Conservation (phyloP, 2,888 invertebrate genomes). For the Limnephilus marmoratus region DNA sequence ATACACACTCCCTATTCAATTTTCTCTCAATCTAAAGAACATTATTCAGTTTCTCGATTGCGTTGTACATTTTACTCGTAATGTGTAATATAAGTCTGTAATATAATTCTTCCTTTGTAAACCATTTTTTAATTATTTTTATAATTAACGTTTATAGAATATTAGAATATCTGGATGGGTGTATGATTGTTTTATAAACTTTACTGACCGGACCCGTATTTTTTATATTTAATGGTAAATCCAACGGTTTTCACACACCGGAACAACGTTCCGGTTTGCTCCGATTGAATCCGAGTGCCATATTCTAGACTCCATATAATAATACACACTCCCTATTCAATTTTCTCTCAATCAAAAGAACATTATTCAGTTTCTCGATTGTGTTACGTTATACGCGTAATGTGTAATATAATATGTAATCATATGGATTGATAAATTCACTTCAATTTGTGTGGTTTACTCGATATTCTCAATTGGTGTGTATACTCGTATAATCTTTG, state of each 20-base stretch:
- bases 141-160: no score
- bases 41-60: conserved; percentile 10
- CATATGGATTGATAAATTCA: not conserved
- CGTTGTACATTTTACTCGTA: not conserved
- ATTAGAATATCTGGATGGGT: no score
- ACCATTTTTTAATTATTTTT: no score
- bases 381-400: not conserved
- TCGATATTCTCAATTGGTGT: not conserved
- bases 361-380: conserved; percentile 19
- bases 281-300: not conserved
- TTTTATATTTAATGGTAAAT: not conserved
- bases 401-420: not conserved
- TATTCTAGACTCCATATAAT: not conserved
- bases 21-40: not conserved
- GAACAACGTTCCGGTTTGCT: not conserved
- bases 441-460: not conserved
- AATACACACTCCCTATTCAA: not conserved
- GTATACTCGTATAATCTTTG: not conserved
- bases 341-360: not conserved
- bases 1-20: conserved; percentile 2
- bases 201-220: not conserved
- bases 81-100: not conserved
- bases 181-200: not conserved
- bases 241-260: not conserved
- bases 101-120: no score